Base-by-base conservation (phyloP, 1,140 invertebrate species). In the Temnothorax nylanderi region DNA sequence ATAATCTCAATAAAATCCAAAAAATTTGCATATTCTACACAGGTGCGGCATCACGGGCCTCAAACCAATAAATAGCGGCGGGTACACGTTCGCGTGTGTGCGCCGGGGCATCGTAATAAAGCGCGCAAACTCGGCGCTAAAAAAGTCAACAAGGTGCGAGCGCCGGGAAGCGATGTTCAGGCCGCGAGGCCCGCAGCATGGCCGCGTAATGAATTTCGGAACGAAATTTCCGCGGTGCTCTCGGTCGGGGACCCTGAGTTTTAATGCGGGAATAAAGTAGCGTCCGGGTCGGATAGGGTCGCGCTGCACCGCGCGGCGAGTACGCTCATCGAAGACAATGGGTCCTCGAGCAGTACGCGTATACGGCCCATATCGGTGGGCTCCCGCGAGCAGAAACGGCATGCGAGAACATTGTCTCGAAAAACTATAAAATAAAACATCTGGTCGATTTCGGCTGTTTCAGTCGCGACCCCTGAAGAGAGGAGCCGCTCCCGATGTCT, bases 361-460 rank as follows among this genome's bases (percentile, higher is more conserved):
- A 26, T 26, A 86, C 91, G 91, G 91, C 88, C 92, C 93, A 93
- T 94, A 94, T 94, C 92, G 81, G 91, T 92, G 93, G 90, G 91
- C 90, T 92, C 92, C 93, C 88, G 89, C 93, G 81, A 89, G 90
- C 92, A 90, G 92, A 94, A 94, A 93, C 91, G 91, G 91, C 89
- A 90, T 92, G 89, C 85, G 92, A 81, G 89, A 94, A 94, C 94
- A 94, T 94, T 94, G 94, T 94, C 94, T 94, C 89, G 94, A 94
- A 94, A 94, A 94, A 94, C 94, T 93, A 94, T 94, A 94, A 95
- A 94, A 95, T 94, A 94, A 94, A 95, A 93, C 94, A 95, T 76
- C 92, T 34, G 91, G 80, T 90, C 76, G 89, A 89, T 90, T 90
- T 90, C 86, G 89, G 89, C 81, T 76, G 37, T 47, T 49, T 26